Evolutionary conservation across 2,888 invertebrate genomes (phyloP).

Genomic region (Aporophyla nigra): DNA sequence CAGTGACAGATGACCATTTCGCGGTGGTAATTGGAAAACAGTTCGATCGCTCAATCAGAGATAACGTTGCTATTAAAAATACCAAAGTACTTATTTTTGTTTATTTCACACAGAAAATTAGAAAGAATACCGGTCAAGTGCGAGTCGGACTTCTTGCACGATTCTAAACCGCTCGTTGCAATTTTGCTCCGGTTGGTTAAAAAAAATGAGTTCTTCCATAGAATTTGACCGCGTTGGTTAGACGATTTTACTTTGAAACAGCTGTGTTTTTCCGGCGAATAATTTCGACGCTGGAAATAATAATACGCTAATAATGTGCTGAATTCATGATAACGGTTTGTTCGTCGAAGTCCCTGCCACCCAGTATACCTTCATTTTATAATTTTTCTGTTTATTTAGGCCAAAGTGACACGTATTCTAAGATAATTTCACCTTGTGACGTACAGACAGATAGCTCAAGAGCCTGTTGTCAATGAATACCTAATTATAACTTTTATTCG

Average conservation of each 20-base stretch:
- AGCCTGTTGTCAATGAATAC: not conserved
- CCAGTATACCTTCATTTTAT: too few species aligned
- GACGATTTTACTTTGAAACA: too few species aligned
- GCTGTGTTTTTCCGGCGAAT: too few species aligned
- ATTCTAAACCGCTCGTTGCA: too few species aligned
- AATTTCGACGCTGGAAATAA: too few species aligned
- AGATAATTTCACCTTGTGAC: not conserved
- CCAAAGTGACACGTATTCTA: not conserved
- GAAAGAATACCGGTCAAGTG: not conserved
- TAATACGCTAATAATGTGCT: too few species aligned
- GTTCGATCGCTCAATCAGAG: slow-evolving; percentile 51
- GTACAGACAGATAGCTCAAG: not conserved
- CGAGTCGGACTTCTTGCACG: too few species aligned
- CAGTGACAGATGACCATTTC: slow-evolving; percentile 58
- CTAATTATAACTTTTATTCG: not conserved
- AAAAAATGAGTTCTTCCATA: too few species aligned
- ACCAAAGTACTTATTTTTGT: not conserved
- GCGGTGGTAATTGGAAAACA: slow-evolving; percentile 56
- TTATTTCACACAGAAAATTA: not conserved
- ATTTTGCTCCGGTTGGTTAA: too few species aligned
- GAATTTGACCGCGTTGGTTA: too few species aligned
- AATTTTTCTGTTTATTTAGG: not conserved
- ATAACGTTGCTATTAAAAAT: slow-evolving; percentile 26
- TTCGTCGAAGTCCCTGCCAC: too few species aligned
- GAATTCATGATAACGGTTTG: too few species aligned